Conservation (phyloP, 2,113 vertebrate species). For the Larimichthys polyactis region DNA sequence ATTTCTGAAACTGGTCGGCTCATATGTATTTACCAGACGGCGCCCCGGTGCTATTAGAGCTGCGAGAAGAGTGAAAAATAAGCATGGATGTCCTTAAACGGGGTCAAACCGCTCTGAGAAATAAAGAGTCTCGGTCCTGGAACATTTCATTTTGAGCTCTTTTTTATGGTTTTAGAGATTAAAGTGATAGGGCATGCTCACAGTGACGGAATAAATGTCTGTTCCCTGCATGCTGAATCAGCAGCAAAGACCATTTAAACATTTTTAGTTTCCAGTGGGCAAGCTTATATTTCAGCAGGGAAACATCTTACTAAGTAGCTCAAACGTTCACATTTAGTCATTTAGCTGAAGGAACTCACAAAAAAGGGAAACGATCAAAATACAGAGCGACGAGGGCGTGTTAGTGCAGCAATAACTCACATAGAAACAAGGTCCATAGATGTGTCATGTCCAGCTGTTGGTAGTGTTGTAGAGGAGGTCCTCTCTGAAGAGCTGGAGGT, state of each 20-base stretch:
- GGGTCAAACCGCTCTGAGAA: background rate
- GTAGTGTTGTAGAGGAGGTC: too few species aligned
- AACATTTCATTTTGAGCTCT: background rate
- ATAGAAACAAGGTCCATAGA: too few species aligned
- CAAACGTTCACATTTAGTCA: too few species aligned
- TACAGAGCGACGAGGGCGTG: too few species aligned
- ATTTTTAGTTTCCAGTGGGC: background rate
- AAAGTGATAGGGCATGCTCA: background rate
- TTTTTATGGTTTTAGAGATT: background rate
- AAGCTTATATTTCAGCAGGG: background rate
- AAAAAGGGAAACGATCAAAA: too few species aligned
- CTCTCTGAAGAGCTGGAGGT: too few species aligned
- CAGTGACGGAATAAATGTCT: background rate
- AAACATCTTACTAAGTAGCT: too few species aligned
- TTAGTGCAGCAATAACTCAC: too few species aligned
- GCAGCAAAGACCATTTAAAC: background rate
- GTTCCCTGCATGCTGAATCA: background rate
- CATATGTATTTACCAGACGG: background rate
- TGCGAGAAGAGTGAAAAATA: conserved; percentile 4
- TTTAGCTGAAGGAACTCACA: too few species aligned
- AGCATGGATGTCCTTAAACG: background rate
- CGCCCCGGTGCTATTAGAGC: background rate
- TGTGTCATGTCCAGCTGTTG: too few species aligned
- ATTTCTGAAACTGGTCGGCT: conserved; percentile 8
- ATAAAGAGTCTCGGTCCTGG: background rate